Base-by-base conservation (phyloP, 2,888 invertebrate species). In the Hypomecis punctinalis region DNA sequence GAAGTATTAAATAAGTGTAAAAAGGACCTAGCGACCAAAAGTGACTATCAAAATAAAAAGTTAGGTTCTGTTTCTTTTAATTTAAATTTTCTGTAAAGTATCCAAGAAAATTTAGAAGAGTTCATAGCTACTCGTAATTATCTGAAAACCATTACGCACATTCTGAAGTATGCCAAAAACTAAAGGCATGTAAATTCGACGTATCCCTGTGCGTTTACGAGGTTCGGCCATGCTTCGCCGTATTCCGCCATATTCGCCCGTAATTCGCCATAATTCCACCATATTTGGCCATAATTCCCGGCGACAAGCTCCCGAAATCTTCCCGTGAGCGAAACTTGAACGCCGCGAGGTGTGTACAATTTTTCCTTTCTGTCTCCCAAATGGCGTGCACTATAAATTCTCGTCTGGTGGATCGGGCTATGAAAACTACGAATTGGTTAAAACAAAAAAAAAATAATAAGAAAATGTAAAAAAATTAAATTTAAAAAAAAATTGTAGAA, bases 321-420 rank as follows among this genome's bases (percentile, higher is more conserved):
- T 53, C 51, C 61, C 57, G 23, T 40, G 57, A 55, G 56, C 40
- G 55, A 42, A 49, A 68, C 71, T 67, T 47, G 59, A 54, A 55
- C 68, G 63, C 60, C 56, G 63, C 69, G 66, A 71, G 74, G 73
- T 73, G 72, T 72, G 72, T 70, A 78, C 74, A 72, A 75, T 77
- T 75, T 77, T 76, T 75, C 74, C 72, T 75, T 66, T 70, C 67
- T 72, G 70, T 76, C 77, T 76, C 73, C 72, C 71, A 75, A 78
- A 81, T 69, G 76, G 75, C 71, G 71, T 71, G 77, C 77, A 72
- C 70, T 73, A 78, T 81, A 79, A 79, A 81, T 81, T 78, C 69
- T 63, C 57, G 72, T 68, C 70, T 57, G 57, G 33, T 47, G 59
- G 49, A 33, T 52, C 53, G 48, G 60, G 75, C 70, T 61, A 66